A percentile compares a stretch with the other conserved stretches of the same genome.
Conservation (phyloP, 2,888 invertebrate genomes). For the Strigamia transsilvanica region DNA sequence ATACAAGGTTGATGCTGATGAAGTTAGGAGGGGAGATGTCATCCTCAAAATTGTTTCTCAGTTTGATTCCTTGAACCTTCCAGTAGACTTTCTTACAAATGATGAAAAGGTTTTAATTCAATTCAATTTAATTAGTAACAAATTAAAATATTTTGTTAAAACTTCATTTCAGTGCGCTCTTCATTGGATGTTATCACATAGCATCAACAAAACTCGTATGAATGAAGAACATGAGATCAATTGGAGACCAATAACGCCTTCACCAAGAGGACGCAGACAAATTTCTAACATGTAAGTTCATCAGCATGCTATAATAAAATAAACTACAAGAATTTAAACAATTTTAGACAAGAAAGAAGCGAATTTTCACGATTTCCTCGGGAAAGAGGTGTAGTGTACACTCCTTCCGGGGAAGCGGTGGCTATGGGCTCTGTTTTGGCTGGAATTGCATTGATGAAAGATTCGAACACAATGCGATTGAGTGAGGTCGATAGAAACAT, state of each 20-base stretch:
- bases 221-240: neutral
- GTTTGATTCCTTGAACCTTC: neutral
- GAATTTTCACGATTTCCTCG: conserved; percentile 3
- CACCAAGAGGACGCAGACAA: neutral
- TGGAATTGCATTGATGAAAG: neutral
- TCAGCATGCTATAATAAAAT: neutral
- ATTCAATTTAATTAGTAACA: too few relatives aligned
- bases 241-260: neutral
- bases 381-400: neutral
- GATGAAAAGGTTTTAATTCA: neutral
- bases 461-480: neutral
- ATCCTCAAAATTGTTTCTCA: neutral
- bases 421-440: neutral
- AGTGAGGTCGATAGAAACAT: neutral
- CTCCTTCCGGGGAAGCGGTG: neutral
- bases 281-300: neutral
- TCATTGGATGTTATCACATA: neutral
- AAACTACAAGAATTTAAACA: too few relatives aligned
- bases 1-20: neutral
- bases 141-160: neutral
- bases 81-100: neutral
- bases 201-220: neutral
- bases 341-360: neutral
- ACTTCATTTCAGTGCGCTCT: neutral
- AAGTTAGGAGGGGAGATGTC: neutral